A percentile compares a stretch with the other conserved stretches of the same genome.
These are phyloP conservation scores for rat (Rattus norvegicus) DNA, from an alignment of 2,113 vertebrate genomes.

Conservation along the genomic window DNA sequence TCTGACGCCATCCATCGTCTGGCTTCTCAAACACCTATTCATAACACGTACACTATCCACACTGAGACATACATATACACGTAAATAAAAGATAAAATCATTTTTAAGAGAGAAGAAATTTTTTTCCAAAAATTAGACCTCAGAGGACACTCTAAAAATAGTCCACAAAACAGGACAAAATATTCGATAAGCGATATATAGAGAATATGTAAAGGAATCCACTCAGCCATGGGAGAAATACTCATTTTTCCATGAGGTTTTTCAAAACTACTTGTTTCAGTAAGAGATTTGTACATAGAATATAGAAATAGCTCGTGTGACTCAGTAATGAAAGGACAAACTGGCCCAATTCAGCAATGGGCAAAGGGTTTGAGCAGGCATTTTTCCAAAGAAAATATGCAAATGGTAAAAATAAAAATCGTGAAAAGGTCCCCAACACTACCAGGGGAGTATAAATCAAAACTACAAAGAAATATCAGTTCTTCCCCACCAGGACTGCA, in stretches of 20 bases:
- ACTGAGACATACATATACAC: not conserved
- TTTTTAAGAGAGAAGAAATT: not conserved
- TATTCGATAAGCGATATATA: not conserved
- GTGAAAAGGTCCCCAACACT: not conserved
- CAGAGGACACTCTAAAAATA: not conserved
- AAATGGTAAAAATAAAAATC: not conserved
- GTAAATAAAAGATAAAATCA: not conserved
- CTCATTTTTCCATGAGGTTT: not conserved
- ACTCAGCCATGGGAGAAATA: not conserved
- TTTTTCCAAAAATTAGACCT: not conserved
- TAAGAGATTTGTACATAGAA: not conserved
- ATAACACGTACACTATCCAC: not conserved
- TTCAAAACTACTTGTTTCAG: not conserved
- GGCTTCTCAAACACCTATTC: not conserved
- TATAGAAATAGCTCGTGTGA: not conserved
- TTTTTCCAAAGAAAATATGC: not conserved
- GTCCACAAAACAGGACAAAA: not conserved
- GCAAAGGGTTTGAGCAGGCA: not conserved
- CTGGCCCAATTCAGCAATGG: not conserved
- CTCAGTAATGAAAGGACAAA: constrained; percentile 12
- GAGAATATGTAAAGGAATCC: not conserved
- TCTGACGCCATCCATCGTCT: not conserved
- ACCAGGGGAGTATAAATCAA: not conserved
- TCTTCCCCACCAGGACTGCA: not conserved
- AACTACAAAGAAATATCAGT: not conserved